A percentile compares a stretch with the other conserved stretches of the same genome.
Evolutionary conservation across 2,888 invertebrate species (phyloP).

Genomic region (Scaptomyza polygonia): DNA sequence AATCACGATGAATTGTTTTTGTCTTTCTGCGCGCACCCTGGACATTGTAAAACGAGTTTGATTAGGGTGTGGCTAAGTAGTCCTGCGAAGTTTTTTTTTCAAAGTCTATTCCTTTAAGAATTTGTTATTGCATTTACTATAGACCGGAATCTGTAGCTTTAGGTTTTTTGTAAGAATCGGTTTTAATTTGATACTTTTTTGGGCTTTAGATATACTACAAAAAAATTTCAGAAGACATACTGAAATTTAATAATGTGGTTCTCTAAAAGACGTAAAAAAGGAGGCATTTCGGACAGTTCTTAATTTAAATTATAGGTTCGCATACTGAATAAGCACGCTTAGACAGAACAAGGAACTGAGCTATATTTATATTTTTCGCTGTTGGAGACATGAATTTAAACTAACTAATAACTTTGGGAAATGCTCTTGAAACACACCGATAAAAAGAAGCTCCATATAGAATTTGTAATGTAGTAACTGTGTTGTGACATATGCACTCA

Average conservation of each 20-base stretch:
- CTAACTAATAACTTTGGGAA: slow-evolving; percentile 4
- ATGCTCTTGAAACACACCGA: slow-evolving; percentile 1
- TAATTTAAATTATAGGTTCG: not conserved
- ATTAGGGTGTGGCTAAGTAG: slow-evolving; percentile 57
- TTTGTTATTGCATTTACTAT: no score
- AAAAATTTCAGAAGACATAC: not conserved
- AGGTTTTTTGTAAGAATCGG: not conserved
- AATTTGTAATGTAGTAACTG: slow-evolving; percentile 22
- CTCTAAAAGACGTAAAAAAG: not conserved
- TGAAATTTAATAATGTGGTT: not conserved
- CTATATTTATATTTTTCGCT: not conserved
- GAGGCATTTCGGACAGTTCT: not conserved
- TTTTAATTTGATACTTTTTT: not conserved
- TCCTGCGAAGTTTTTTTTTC: slow-evolving; percentile 7
- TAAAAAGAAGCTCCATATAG: slow-evolving; percentile 22
- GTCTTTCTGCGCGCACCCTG: slow-evolving; percentile 28
- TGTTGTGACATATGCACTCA: slow-evolving; percentile 30
- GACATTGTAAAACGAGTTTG: slow-evolving; percentile 24
- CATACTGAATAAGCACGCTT: no score
- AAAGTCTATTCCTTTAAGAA: not conserved
- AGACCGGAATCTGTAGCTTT: no score
- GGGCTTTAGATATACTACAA: not conserved
- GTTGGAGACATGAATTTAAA: not conserved
- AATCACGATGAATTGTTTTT: no score
- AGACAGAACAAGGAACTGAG: not conserved